These are phyloP conservation scores for Xenopus petersii DNA, from an alignment of 2,797 vertebrate genomes.

Conservation along the genomic window DNA sequence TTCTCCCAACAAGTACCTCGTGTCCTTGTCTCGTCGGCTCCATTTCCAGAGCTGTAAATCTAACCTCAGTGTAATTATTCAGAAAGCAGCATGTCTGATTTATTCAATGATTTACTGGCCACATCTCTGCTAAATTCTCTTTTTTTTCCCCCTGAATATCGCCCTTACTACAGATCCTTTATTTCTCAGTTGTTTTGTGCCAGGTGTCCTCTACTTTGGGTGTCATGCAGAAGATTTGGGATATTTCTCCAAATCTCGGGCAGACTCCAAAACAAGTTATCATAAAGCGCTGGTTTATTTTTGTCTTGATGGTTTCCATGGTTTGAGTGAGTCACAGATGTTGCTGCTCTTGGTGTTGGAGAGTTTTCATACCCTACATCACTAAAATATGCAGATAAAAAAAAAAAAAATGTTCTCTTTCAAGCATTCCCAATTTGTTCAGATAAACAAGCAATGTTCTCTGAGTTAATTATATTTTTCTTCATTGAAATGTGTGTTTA, in stretches of 20 bases:
- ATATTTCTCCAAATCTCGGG: neutral
- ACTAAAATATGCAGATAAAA: constrained; percentile 19
- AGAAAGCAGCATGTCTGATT: neutral
- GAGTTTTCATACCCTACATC: constrained; percentile 5
- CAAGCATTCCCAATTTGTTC: neutral
- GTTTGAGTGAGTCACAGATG: constrained; percentile 32
- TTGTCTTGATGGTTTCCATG: constrained; percentile 27
- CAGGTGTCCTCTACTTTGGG: neutral
- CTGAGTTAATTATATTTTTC: constrained; percentile 21
- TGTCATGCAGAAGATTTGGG: neutral
- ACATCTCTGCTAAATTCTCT: neutral
- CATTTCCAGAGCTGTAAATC: neutral
- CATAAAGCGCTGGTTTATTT: constrained; percentile 27
- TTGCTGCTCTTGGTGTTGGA: constrained; percentile 2
- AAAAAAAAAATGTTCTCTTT: constrained; percentile 5
- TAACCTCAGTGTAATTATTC: neutral
- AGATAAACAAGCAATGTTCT: constrained; percentile 4
- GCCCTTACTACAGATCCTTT: neutral
- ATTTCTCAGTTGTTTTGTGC: neutral
- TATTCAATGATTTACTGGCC: neutral
- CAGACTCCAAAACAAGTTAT: constrained; percentile 11
- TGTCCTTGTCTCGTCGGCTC: neutral
- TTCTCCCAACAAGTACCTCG: no score
- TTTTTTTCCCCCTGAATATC: neutral
- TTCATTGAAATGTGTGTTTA: constrained; percentile 2